Evolutionary conservation across 2,888 invertebrate genomes (phyloP).

Genomic region (Ernsta delagoae): DNA sequence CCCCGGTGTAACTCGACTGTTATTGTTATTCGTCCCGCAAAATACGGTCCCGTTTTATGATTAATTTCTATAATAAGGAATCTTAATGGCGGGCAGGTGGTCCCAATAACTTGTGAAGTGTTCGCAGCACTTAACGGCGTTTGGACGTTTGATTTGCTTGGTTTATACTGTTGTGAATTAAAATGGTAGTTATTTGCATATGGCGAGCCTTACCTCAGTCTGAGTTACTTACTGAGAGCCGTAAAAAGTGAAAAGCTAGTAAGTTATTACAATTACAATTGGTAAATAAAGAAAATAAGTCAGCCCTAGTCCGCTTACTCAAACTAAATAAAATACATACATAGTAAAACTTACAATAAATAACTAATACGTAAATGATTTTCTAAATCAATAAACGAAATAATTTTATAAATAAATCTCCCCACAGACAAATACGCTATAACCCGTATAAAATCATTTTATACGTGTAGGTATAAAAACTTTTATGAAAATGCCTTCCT

Average conservation of each 20-base stretch:
- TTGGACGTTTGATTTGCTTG: slow-evolving; percentile 5
- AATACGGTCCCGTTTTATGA: slow-evolving; percentile 40
- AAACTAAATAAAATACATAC: too few relatives aligned
- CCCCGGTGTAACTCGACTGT: slow-evolving; percentile 42
- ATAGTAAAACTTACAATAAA: too few relatives aligned
- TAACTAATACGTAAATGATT: neutral
- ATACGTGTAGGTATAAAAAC: slow-evolving; percentile 25
- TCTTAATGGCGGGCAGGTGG: slow-evolving; percentile 36
- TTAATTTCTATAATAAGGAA: slow-evolving; percentile 38
- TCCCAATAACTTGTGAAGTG: slow-evolving; percentile 24
- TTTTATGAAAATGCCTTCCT: slow-evolving; percentile 34
- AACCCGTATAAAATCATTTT: slow-evolving; percentile 33
- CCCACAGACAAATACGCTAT: slow-evolving; percentile 14
- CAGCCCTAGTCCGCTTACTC: too few relatives aligned
- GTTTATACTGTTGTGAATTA: too few relatives aligned
- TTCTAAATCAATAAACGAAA: slow-evolving; percentile 3
- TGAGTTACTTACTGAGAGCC: too few relatives aligned
- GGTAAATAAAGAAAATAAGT: neutral
- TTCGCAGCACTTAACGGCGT: slow-evolving; percentile 13
- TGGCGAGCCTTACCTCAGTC: neutral
- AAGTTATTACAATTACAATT: neutral
- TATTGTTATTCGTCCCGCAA: slow-evolving; percentile 39
- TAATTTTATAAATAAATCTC: slow-evolving; percentile 22
- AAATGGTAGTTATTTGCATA: neutral
- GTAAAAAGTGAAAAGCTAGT: neutral